phyloP scores from a whole-genome alignment of 2,888 invertebrate species.

The Synanthedon andrenaeformis region DNA sequence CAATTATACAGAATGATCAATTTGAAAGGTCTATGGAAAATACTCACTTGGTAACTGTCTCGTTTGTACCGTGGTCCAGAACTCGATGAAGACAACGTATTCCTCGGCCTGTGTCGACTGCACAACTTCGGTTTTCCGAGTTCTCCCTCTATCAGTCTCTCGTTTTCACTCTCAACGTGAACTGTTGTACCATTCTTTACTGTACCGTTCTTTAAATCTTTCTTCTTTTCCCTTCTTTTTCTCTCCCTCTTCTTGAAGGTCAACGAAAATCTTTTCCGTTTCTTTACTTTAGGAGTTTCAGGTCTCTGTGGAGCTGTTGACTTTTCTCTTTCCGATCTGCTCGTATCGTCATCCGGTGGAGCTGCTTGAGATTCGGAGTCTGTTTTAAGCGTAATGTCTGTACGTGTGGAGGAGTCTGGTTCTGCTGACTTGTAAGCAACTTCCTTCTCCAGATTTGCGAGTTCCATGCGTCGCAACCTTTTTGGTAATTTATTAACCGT shows the following conservation, averaged over 20 bases:
- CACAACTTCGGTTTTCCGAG: slow-evolving; percentile 43
- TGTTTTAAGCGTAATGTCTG: slow-evolving; percentile 52
- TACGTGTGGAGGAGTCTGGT: slow-evolving; percentile 51
- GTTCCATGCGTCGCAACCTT: slow-evolving; percentile 56
- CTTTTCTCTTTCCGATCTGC: slow-evolving; percentile 58
- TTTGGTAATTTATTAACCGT: slow-evolving; percentile 65
- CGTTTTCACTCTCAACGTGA: slow-evolving; percentile 52
- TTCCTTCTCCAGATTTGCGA: slow-evolving; percentile 61
- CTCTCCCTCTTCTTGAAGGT: slow-evolving; percentile 61
- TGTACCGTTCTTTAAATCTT: slow-evolving; percentile 43
- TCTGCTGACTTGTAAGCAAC: slow-evolving; percentile 55
- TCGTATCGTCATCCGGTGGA: slow-evolving; percentile 56
- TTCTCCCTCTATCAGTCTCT: slow-evolving; percentile 55
- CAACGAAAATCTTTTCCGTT: slow-evolving; percentile 56
- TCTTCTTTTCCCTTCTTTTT: slow-evolving; percentile 57
- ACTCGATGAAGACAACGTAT: slow-evolving; percentile 54
- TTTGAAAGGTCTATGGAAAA: neutral
- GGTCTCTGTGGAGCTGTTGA: slow-evolving; percentile 46
- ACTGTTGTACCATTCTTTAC: slow-evolving; percentile 42
- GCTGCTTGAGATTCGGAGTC: slow-evolving; percentile 54
- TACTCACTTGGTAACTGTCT: slow-evolving; percentile 64
- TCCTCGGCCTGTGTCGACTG: slow-evolving; percentile 44
- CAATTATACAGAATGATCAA: too few relatives aligned
- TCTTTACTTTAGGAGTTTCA: slow-evolving; percentile 59
- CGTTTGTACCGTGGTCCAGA: slow-evolving; percentile 66